Percentiles rank a stretch among this genome's conserved stretches.
Evolutionary conservation across 2,797 vertebrate genomes (phyloP).

Genomic region (Lacerta bilineata): DNA sequence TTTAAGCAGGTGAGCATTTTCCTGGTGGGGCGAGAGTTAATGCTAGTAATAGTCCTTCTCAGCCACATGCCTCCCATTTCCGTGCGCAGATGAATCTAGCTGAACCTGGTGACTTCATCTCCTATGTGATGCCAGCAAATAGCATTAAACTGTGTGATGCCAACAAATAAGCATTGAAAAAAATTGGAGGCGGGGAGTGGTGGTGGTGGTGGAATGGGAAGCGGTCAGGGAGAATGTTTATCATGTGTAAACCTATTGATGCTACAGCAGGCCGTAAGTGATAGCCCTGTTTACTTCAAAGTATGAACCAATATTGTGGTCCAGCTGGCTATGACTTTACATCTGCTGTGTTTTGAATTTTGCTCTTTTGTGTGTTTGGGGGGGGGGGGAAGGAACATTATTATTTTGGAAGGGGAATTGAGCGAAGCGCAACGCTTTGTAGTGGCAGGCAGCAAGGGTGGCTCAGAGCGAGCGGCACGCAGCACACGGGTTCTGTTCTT

Average conservation of each 20-base stretch:
- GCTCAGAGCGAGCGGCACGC: not conserved
- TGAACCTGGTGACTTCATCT: conserved; percentile 12
- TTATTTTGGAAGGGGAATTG: not conserved
- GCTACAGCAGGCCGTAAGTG: conserved; percentile 73
- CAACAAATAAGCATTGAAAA: not conserved
- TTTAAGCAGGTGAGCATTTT: accelerated
- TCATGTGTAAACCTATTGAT: conserved; percentile 79
- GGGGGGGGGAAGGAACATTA: not conserved
- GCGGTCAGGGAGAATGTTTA: conserved; percentile 74
- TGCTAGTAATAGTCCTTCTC: not conserved
- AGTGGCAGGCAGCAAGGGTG: not conserved
- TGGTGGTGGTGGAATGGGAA: conserved; percentile 45
- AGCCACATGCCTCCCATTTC: not conserved
- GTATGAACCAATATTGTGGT: conserved; percentile 76
- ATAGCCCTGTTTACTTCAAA: conserved; percentile 82
- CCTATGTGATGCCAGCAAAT: not conserved
- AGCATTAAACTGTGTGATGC: not conserved
- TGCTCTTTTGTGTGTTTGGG: not conserved
- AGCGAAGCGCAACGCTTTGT: not conserved
- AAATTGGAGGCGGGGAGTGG: too few species aligned
- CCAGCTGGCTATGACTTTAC: conserved; percentile 55
- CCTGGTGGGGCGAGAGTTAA: not conserved
- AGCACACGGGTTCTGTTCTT: not conserved
- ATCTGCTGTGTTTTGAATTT: not conserved
- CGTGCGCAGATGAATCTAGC: not conserved